Percentiles rank a stretch among this genome's conserved stretches.
phyloP scores from a whole-genome alignment of 2,888 invertebrate genomes.

The Asteroscopus sphinx region DNA sequence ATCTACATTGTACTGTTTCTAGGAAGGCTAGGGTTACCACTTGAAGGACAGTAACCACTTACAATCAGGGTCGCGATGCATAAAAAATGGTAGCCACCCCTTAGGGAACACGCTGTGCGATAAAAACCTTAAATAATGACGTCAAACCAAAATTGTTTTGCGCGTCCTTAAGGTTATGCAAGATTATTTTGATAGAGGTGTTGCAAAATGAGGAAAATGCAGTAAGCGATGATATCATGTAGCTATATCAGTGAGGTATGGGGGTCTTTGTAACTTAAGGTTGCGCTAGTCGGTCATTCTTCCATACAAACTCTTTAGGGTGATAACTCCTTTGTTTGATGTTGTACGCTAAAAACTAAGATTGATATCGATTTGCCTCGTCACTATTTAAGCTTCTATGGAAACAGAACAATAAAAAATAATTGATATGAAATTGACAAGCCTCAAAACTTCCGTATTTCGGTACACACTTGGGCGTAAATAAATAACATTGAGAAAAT shows the following conservation, averaged over 20 bases:
- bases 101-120: conserved; percentile 21
- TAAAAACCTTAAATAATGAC: conserved; percentile 46
- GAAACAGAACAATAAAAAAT: too few species aligned
- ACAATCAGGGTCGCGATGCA: conserved; percentile 35
- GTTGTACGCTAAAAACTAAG: too few species aligned
- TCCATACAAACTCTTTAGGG: too few species aligned
- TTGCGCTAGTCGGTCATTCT: too few species aligned
- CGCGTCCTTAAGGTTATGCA: conserved; percentile 16
- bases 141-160: conserved; percentile 14
- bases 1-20: conserved; percentile 5
- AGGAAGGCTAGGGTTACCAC: conserved; percentile 29
- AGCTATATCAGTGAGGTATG: neutral
- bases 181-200: neutral
- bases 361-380: too few species aligned
- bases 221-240: conserved; percentile 12
- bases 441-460: too few species aligned
- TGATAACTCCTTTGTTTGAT: too few species aligned
- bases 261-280: neutral
- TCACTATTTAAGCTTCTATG: too few species aligned
- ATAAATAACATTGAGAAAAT: too few species aligned
- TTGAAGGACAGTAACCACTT: conserved; percentile 31
- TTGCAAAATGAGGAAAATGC: conserved; percentile 19
- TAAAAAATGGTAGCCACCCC: conserved; percentile 29
- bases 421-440: too few species aligned
- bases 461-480: too few species aligned